Conservation (phyloP, 2,113 vertebrate species). For the Hemibagrus wyckioides region DNA sequence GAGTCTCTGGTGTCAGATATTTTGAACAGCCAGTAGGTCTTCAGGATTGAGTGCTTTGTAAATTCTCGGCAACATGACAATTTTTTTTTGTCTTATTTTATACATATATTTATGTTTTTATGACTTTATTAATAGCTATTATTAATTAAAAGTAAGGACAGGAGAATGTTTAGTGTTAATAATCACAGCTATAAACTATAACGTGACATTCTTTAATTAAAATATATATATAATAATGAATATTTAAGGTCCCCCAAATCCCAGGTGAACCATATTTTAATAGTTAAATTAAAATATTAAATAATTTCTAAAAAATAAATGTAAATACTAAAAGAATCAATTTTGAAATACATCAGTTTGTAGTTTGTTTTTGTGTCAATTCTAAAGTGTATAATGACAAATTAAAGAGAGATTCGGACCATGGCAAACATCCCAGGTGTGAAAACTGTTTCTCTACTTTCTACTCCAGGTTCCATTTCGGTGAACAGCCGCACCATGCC, state of each 20-base stretch:
- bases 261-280: too few relatives aligned
- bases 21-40: neutral
- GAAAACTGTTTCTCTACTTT: neutral
- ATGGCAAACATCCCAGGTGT: neutral
- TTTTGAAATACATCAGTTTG: too few relatives aligned
- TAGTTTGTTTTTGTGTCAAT: too few relatives aligned
- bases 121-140: neutral
- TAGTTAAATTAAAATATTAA: too few relatives aligned
- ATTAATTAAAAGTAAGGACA: neutral
- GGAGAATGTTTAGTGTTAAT: neutral
- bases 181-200: neutral
- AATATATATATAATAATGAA: too few relatives aligned
- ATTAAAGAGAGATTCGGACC: neutral
- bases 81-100: neutral
- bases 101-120: too few relatives aligned
- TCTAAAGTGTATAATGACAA: too few relatives aligned
- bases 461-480: slow-evolving; percentile 81
- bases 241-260: too few relatives aligned
- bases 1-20: neutral
- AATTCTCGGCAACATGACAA: neutral
- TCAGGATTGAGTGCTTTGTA: neutral
- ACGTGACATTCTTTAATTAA: neutral
- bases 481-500: slow-evolving; percentile 91
- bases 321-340: too few relatives aligned
- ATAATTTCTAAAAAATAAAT: too few relatives aligned